These are phyloP conservation scores for Phymatocera aterrima DNA, from an alignment of 2,888 invertebrate species.

Conservation along the genomic window DNA sequence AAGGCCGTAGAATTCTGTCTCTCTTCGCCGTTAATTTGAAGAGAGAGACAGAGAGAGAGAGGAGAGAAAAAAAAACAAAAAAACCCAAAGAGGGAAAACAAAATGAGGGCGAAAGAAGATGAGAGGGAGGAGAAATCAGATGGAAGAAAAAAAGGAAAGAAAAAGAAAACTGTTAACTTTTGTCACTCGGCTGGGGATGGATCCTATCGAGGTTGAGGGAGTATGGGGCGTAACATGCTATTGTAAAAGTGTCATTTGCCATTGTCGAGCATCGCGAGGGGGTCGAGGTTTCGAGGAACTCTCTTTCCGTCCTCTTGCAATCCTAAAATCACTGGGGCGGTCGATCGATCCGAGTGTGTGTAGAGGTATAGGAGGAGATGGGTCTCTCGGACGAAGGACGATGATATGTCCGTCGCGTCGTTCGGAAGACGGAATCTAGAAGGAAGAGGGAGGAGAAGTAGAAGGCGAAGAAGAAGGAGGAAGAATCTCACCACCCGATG, in stretches of 20 bases:
- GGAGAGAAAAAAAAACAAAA: background rate
- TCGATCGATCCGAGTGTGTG: slow-evolving; percentile 31
- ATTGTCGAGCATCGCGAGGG: slow-evolving; percentile 29
- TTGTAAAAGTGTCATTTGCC: slow-evolving; percentile 33
- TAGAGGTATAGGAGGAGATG: too few relatives aligned
- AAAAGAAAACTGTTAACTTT: slow-evolving; percentile 1
- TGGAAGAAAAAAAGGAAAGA: background rate
- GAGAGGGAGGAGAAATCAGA: background rate
- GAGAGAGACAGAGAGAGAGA: background rate
- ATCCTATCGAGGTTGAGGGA: background rate
- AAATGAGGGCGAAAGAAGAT: background rate
- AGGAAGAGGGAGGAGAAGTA: background rate
- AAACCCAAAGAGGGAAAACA: background rate
- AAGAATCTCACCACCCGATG: background rate
- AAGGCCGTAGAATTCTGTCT: background rate
- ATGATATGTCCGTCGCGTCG: background rate
- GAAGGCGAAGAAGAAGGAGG: background rate
- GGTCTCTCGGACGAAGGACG: background rate
- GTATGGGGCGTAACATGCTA: slow-evolving; percentile 19
- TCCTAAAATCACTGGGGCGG: slow-evolving; percentile 29
- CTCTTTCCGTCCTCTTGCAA: background rate
- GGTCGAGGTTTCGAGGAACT: slow-evolving; percentile 19
- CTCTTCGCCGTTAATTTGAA: background rate
- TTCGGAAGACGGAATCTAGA: background rate
- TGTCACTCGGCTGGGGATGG: background rate